Conservation (phyloP, 2,797 vertebrate genomes). For the Echeneis naucrates region DNA sequence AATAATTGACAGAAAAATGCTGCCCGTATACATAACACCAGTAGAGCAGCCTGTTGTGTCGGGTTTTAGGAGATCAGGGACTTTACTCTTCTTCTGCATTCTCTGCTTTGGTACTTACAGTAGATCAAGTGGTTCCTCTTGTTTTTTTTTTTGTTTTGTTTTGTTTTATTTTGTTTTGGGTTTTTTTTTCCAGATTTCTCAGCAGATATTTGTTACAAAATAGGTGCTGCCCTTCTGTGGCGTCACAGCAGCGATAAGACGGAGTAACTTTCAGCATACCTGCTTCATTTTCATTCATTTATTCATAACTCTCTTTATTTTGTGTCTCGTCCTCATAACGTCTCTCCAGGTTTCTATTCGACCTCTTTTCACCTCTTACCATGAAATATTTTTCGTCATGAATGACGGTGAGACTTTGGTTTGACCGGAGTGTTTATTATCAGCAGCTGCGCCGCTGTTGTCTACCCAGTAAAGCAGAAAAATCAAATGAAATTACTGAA, state of each 20-base stretch:
- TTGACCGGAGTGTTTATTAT: conserved; percentile 5
- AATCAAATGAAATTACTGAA: conserved; percentile 17
- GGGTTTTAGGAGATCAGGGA: background rate
- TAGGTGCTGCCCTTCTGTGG: conserved; percentile 26
- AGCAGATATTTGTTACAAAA: conserved; percentile 10
- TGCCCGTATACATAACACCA: background rate
- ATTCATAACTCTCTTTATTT: conserved; percentile 41
- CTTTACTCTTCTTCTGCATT: background rate
- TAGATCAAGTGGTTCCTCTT: no score
- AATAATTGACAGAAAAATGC: background rate
- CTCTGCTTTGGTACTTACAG: background rate
- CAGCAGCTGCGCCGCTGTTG: conserved; percentile 1
- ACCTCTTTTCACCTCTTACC: conserved; percentile 21
- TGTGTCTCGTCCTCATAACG: conserved; percentile 8
- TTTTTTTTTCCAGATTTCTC: no score
- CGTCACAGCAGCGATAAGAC: conserved; percentile 19
- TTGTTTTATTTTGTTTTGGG: no score
- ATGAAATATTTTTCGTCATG: conserved; percentile 40
- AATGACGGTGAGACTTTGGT: conserved; percentile 20
- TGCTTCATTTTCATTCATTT: conserved; percentile 68
- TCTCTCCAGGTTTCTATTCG: conserved; percentile 17
- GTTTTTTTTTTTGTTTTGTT: no score
- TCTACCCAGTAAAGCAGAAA: background rate
- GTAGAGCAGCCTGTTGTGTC: background rate
- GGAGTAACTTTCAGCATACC: conserved; percentile 49